Evolutionary conservation across 2,888 invertebrate species (phyloP).

Genomic region (Autographa gamma): DNA sequence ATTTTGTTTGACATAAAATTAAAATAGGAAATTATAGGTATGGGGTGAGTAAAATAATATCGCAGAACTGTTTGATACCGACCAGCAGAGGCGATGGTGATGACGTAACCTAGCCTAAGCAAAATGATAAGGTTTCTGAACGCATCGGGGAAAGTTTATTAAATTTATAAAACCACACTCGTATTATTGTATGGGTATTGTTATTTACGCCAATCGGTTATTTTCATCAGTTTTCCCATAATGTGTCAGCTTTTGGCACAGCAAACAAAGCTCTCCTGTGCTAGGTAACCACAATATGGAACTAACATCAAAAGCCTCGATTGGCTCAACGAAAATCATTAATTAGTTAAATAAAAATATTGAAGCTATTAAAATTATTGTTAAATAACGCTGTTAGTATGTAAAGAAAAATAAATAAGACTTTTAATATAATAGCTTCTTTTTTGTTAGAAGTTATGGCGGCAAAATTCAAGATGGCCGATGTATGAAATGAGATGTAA

Average conservation of each 20-base stretch:
- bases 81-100: slow-evolving; percentile 76
- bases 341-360: slow-evolving; percentile 54
- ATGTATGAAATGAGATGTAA: slow-evolving; percentile 67
- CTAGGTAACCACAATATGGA: slow-evolving; percentile 61
- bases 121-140: slow-evolving; percentile 69
- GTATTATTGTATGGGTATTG: slow-evolving; percentile 54
- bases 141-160: slow-evolving; percentile 75
- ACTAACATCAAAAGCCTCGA: slow-evolving; percentile 68
- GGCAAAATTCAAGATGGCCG: slow-evolving; percentile 64
- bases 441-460: slow-evolving; percentile 52
- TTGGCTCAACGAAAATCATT: slow-evolving; percentile 58
- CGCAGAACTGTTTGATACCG: slow-evolving; percentile 60
- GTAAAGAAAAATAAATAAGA: slow-evolving; percentile 53
- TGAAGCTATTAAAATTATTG: slow-evolving; percentile 66
- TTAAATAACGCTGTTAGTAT: slow-evolving; percentile 80
- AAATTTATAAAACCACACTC: slow-evolving; percentile 35
- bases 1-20: slow-evolving; percentile 11
- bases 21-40: slow-evolving; percentile 10
- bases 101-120: slow-evolving; percentile 85
- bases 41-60: slow-evolving; percentile 22
- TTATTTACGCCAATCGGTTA: slow-evolving; percentile 61
- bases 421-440: slow-evolving; percentile 46
- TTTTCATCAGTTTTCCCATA: slow-evolving; percentile 69
- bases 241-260: slow-evolving; percentile 72
- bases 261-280: slow-evolving; percentile 73